These are phyloP conservation scores for Drosophila paramelanica DNA, from an alignment of 2,888 invertebrate species.

Conservation along the genomic window DNA sequence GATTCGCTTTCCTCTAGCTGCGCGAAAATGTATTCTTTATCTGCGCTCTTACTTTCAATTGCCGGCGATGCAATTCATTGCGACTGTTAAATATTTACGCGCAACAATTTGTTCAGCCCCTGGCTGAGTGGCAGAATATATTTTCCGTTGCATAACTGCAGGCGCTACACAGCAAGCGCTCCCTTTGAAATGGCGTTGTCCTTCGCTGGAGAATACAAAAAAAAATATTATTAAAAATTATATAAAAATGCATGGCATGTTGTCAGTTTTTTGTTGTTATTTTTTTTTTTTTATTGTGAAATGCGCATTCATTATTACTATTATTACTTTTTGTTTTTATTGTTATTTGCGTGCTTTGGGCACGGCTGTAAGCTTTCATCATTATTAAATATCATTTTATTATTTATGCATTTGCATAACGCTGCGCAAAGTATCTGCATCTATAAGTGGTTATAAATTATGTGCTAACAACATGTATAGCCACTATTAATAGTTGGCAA, in stretches of 20 bases:
- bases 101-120: conserved; percentile 66
- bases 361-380: conserved; percentile 37
- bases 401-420: conserved; percentile 61
- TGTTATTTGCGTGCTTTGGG: conserved; percentile 6
- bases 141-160: conserved; percentile 62
- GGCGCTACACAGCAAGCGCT: conserved; percentile 13
- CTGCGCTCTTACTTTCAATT: conserved; percentile 53
- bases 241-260: conserved; percentile 44
- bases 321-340: conserved; percentile 24
- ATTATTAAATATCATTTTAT: conserved; percentile 68
- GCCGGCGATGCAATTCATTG: conserved; percentile 46
- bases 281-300: conserved; percentile 27
- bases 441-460: conserved; percentile 39
- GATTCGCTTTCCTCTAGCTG: conserved; percentile 16
- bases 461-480: conserved; percentile 24
- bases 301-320: conserved; percentile 45
- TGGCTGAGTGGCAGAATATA: conserved; percentile 49
- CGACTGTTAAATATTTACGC: conserved; percentile 62
- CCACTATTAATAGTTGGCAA: conserved; percentile 41
- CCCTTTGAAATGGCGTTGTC: conserved; percentile 30
- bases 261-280: neutral
- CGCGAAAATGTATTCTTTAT: conserved; percentile 26
- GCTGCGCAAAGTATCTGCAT: conserved; percentile 4
- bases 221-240: neutral
- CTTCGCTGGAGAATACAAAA: conserved; percentile 44